phyloP scores from a whole-genome alignment of 2,888 invertebrate species.

The Nasonovia ribisnigri region DNA sequence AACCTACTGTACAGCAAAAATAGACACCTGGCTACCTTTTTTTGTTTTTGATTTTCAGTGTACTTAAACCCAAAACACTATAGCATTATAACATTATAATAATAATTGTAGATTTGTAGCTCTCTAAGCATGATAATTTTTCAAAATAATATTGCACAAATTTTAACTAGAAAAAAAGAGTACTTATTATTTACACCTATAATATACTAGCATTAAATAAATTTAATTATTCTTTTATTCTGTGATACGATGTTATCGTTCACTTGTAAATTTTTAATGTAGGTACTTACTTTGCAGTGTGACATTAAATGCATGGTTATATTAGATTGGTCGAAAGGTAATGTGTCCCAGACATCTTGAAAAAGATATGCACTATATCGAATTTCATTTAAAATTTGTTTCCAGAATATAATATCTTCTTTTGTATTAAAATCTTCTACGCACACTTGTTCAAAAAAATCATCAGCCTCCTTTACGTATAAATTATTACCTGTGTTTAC shows the following conservation, averaged over 20 bases:
- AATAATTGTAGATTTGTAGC: no score
- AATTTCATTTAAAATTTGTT: slow-evolving; percentile 70
- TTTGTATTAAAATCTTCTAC: slow-evolving; percentile 68
- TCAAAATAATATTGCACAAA: no score
- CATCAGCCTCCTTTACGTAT: slow-evolving; percentile 69
- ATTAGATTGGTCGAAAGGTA: slow-evolving; percentile 64
- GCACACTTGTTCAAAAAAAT: slow-evolving; percentile 70
- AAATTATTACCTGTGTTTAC: slow-evolving; percentile 69
- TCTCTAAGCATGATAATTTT: no score
- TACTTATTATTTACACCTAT: not conserved
- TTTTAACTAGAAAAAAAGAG: no score
- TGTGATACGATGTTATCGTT: not conserved
- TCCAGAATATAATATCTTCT: slow-evolving; percentile 69
- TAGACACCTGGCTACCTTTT: no score
- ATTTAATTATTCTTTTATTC: not conserved
- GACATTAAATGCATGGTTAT: slow-evolving; percentile 66
- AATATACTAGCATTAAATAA: not conserved
- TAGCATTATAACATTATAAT: not conserved
- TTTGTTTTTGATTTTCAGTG: not conserved
- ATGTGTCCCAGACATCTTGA: slow-evolving; percentile 56
- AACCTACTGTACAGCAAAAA: no score
- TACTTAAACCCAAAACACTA: not conserved
- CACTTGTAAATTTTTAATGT: not conserved
- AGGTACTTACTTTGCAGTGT: slow-evolving; percentile 68
- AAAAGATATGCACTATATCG: slow-evolving; percentile 69